phyloP scores from a whole-genome alignment of 2,113 vertebrate species.

The Diphyllodes magnificus region DNA sequence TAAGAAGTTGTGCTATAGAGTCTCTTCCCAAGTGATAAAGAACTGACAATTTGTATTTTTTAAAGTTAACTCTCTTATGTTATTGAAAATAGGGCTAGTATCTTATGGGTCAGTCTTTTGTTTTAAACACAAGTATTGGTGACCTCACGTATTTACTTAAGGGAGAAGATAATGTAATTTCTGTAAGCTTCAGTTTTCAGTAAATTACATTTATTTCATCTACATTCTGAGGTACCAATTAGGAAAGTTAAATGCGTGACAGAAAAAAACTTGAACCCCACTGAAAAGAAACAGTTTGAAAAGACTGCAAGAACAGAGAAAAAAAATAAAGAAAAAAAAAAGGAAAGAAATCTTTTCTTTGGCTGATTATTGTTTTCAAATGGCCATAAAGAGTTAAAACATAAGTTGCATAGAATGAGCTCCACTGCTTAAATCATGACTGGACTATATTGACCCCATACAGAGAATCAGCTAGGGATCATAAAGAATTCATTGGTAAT shows the following conservation, averaged over 20 bases:
- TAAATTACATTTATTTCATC: not conserved
- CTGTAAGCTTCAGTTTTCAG: not conserved
- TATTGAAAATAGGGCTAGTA: not conserved
- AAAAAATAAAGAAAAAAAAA: not conserved
- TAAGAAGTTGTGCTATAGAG: not conserved
- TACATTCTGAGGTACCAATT: not conserved
- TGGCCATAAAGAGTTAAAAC: not conserved
- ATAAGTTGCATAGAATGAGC: not conserved
- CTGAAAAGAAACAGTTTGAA: not conserved
- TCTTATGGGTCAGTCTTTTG: rapidly evolving
- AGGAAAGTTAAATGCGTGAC: not conserved
- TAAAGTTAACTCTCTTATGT: not conserved
- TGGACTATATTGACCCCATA: not conserved
- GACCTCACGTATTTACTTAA: not conserved
- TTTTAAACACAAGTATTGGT: not conserved
- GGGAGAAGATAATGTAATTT: not conserved
- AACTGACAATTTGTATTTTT: not conserved
- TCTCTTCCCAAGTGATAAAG: not conserved
- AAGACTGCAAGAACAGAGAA: not conserved
- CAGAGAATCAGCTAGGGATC: not conserved
- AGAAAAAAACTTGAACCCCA: not conserved
- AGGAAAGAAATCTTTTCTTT: not conserved
- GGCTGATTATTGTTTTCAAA: not conserved
- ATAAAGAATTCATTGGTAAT: not conserved
- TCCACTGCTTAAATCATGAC: not conserved